phyloP scores from a whole-genome alignment of 2,797 vertebrate species.

The Trematomus bernacchii region DNA sequence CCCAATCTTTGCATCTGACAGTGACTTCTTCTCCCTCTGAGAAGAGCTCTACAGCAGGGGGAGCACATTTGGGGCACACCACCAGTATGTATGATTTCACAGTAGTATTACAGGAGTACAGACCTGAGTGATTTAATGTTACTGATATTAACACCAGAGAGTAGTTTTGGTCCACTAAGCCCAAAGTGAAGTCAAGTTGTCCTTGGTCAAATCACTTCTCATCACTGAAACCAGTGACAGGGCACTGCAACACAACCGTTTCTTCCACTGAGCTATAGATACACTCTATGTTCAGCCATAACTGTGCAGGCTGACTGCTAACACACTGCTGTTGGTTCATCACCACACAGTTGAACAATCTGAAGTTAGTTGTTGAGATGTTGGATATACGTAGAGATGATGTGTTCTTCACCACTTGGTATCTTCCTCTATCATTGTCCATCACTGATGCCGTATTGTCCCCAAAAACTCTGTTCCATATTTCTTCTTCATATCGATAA shows the following conservation, averaged over 20 bases:
- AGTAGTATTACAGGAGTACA: rapidly evolving
- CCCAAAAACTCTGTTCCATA: not conserved
- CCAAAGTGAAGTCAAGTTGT: rapidly evolving
- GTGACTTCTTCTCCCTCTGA: not conserved
- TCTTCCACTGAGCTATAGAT: not conserved
- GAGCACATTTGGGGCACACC: no score
- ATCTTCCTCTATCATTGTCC: not conserved
- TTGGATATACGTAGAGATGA: not conserved
- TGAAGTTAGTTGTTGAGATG: not conserved
- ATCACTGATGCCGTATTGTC: no score
- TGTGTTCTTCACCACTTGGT: not conserved
- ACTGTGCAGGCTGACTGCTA: not conserved
- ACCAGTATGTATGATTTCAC: no score
- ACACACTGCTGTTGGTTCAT: not conserved
- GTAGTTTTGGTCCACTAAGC: not conserved
- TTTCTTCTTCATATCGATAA: rapidly evolving
- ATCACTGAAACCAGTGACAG: no score
- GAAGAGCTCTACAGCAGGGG: slow-evolving; percentile 2
- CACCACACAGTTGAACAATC: not conserved
- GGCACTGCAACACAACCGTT: not conserved
- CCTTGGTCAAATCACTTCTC: not conserved
- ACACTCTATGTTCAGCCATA: no score
- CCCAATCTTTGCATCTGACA: no score
- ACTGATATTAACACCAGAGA: no score
- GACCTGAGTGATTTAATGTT: rapidly evolving